Conservation (phyloP, 1,140 invertebrate genomes). For the Muscidifurax raptorellus region DNA sequence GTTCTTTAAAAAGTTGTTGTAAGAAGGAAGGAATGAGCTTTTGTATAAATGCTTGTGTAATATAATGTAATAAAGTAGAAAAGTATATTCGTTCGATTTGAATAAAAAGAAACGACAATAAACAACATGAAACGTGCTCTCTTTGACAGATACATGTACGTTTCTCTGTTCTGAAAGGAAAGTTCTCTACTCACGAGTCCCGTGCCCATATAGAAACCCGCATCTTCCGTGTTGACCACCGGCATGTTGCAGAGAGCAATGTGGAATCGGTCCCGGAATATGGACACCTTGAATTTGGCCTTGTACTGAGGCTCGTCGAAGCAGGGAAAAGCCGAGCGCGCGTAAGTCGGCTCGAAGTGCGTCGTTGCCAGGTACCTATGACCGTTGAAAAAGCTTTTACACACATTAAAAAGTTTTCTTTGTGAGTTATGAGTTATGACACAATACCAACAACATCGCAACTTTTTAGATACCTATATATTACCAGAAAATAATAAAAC, state of each 20-base stretch:
- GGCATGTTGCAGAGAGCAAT: slow-evolving; percentile 94
- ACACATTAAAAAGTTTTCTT: slow-evolving; percentile 53
- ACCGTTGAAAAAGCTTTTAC: slow-evolving; percentile 57
- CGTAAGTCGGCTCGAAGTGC: slow-evolving; percentile 96
- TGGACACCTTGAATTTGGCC: slow-evolving; percentile 92
- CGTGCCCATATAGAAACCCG: slow-evolving; percentile 90
- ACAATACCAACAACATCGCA: slow-evolving; percentile 43
- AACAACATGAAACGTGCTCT: slow-evolving; percentile 35
- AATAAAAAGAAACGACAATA: background rate
- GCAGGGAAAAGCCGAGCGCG: slow-evolving; percentile 95
- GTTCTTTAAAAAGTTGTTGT: no score
- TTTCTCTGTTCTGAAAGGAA: background rate
- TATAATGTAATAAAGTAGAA: no score
- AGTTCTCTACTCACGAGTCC: slow-evolving; percentile 80
- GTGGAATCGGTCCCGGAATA: slow-evolving; percentile 90
- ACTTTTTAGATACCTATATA: slow-evolving; percentile 42
- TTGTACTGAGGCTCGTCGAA: slow-evolving; percentile 98
- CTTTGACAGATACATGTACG: background rate
- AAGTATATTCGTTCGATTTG: no score
- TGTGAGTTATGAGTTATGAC: slow-evolving; percentile 51
- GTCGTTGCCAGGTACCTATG: slow-evolving; percentile 92
- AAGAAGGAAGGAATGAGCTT: no score
- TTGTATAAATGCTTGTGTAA: no score
- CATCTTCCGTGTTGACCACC: slow-evolving; percentile 89
- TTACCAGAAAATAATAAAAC: slow-evolving; percentile 28